Percentiles rank a stretch among this genome's conserved stretches.
phyloP scores from a whole-genome alignment of 2,888 invertebrate genomes.

The Hecatera dysodea region DNA sequence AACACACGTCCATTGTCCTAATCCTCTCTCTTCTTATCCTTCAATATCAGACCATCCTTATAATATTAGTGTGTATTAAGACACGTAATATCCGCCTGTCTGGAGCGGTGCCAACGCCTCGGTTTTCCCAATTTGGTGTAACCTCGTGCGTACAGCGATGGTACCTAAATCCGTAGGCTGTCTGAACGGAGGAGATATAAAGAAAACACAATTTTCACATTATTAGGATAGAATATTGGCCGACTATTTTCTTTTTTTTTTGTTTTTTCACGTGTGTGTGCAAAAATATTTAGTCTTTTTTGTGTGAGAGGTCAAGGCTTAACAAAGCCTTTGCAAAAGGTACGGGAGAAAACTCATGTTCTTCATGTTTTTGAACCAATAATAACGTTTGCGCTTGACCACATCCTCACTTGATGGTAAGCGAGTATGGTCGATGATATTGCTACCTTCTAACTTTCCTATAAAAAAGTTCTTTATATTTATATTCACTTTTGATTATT shows the following conservation, averaged over 20 bases:
- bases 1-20: constrained; percentile 7
- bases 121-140: constrained; percentile 58
- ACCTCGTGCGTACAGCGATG: constrained; percentile 50
- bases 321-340: not conserved
- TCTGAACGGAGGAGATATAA: constrained; percentile 42
- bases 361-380: too few relatives aligned
- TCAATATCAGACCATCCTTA: constrained; percentile 54
- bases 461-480: too few relatives aligned
- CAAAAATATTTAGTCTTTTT: not conserved
- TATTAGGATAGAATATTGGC: constrained; percentile 36
- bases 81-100: constrained; percentile 56
- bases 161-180: constrained; percentile 49
- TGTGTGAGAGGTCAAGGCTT: not conserved
- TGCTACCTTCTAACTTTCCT: too few relatives aligned
- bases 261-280: constrained; percentile 16
- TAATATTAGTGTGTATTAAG: constrained; percentile 57
- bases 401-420: too few relatives aligned
- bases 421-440: too few relatives aligned
- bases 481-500: too few relatives aligned
- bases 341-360: too few relatives aligned
- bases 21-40: constrained; percentile 32
- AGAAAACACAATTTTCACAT: constrained; percentile 54
- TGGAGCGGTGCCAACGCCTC: constrained; percentile 59
- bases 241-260: constrained; percentile 14
- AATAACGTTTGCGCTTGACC: too few relatives aligned